These are phyloP conservation scores for Anthoscopus minutus DNA, from an alignment of 2,113 vertebrate species.

Conservation along the genomic window DNA sequence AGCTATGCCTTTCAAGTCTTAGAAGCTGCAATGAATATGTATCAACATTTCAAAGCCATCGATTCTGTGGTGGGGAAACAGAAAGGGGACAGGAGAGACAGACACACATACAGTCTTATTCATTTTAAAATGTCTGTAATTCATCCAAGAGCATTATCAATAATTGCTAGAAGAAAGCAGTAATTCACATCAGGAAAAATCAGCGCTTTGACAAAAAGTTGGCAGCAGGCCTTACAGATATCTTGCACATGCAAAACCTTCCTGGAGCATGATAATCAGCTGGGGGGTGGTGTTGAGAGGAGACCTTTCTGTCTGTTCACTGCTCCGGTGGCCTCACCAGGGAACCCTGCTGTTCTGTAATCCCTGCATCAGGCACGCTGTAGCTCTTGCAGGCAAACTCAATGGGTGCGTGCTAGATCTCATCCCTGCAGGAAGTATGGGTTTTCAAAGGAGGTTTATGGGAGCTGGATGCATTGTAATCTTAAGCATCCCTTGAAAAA, in stretches of 20 bases:
- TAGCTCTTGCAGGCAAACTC: background rate
- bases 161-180: constrained; percentile 53
- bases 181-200: background rate
- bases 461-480: background rate
- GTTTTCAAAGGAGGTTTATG: background rate
- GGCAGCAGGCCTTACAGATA: constrained; percentile 32
- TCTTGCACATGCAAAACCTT: constrained; percentile 12
- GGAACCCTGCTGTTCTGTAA: background rate
- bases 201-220: constrained; percentile 26
- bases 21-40: constrained; percentile 58
- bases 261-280: constrained; percentile 19
- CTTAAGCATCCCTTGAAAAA: background rate
- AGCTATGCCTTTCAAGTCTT: constrained; percentile 38
- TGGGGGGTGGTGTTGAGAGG: background rate
- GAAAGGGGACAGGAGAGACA: background rate
- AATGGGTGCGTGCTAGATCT: background rate
- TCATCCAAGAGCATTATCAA: constrained; percentile 58
- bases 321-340: background rate
- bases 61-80: constrained; percentile 27
- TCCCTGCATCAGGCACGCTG: background rate
- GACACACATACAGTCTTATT: constrained; percentile 41
- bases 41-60: constrained; percentile 56
- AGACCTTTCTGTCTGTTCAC: background rate
- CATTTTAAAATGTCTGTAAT: constrained; percentile 61
- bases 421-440: background rate